Evolutionary conservation across 2,797 vertebrate genomes (phyloP).

Genomic region (Enteromius unitaeniatus): DNA sequence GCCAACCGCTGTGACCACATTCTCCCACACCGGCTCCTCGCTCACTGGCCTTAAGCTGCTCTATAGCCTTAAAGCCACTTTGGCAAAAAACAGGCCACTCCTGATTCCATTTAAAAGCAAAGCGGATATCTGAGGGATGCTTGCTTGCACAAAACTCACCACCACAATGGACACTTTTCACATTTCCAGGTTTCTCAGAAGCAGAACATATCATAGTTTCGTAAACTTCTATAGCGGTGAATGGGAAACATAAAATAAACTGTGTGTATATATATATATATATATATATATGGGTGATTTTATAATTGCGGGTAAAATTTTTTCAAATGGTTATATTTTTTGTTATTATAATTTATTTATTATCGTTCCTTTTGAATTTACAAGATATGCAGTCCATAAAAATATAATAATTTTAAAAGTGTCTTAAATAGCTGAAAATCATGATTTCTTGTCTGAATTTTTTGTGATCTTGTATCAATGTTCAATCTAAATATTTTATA

Average conservation of each 20-base stretch:
- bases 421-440: no score
- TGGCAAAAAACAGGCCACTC: not conserved
- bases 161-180: not conserved
- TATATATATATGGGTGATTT: no score
- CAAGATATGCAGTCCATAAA: no score
- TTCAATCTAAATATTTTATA: no score
- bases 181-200: not conserved
- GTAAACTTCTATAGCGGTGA: not conserved
- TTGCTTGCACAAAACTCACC: not conserved
- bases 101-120: slow-evolving; percentile 6
- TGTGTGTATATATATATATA: no score
- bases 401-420: no score
- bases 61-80: not conserved
- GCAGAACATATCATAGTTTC: not conserved
- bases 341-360: no score
- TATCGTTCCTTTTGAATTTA: no score
- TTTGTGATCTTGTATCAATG: no score
- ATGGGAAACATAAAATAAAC: not conserved
- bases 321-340: no score
- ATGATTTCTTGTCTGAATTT: no score
- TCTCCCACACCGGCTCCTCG: not conserved
- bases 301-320: no score
- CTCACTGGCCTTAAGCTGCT: slow-evolving; percentile 1
- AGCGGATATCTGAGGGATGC: not conserved
- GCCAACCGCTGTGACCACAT: slow-evolving; percentile 25